These are phyloP conservation scores for Lophotis ruficrista DNA, from an alignment of 2,113 vertebrate genomes.

Conservation along the genomic window DNA sequence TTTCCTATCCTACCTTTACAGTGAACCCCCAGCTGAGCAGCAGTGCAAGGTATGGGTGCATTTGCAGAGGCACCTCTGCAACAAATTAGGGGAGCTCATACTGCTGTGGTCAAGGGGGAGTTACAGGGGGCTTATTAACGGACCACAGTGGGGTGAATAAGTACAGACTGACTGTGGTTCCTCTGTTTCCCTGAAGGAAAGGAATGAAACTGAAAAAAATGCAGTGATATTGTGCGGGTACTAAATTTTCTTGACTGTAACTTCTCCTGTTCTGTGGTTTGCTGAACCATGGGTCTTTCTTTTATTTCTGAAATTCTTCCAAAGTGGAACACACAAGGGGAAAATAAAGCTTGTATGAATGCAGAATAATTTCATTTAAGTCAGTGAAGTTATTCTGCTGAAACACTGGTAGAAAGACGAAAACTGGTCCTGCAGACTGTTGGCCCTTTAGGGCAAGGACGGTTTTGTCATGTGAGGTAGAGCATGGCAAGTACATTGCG, in stretches of 20 bases:
- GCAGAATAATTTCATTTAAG: neutral
- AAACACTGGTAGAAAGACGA: neutral
- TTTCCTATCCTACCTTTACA: neutral
- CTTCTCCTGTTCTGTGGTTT: neutral
- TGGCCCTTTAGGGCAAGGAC: neutral
- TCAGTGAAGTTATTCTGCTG: neutral
- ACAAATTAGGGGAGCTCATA: neutral
- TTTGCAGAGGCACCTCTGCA: neutral
- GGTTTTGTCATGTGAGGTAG: neutral
- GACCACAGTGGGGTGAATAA: neutral
- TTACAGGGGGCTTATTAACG: neutral
- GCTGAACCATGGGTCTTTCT: neutral
- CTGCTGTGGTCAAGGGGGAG: neutral
- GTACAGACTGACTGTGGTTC: neutral
- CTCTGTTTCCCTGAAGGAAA: neutral
- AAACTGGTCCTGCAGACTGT: neutral
- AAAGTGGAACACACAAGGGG: neutral
- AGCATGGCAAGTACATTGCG: neutral
- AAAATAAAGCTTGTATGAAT: neutral
- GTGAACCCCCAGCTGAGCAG: neutral
- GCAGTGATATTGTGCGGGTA: neutral
- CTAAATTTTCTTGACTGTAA: neutral
- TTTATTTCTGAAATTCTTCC: slow-evolving; percentile 15
- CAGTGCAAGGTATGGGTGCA: too few relatives aligned
- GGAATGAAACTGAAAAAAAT: neutral